Base-by-base conservation (phyloP, 2,888 invertebrate species). In the Drosophila merina region DNA sequence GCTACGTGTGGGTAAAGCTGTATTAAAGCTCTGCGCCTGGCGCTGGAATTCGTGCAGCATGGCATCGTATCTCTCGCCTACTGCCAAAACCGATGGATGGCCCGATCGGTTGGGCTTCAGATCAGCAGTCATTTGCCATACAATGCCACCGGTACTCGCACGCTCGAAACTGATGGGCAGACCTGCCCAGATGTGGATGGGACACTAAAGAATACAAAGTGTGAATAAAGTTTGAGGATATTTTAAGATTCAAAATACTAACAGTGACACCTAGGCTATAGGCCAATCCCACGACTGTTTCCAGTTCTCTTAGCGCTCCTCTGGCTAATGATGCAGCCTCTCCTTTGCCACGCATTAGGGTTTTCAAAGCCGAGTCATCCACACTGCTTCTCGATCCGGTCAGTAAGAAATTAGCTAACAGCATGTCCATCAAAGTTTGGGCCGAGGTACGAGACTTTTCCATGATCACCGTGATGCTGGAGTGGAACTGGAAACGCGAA, bases 1-100 rank as follows among this genome's bases (percentile, higher is more conserved):
- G 0, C 88, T 86, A 0, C 91, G 88, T 0, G 83, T 58, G 1
- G 90, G 87, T 47, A 90, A 73, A 1, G 85, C 86, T 1, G 89
- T 77, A 69, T 91, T 91, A 33, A 88, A 90, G 28, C 90, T 89
- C 67, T 92, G 91, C 1, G 91, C 91, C 58, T 91, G 91, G 69
- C 91, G 91, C 72, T 95, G 94, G 85, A 95, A 96, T 55, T 94
- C 94, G 56, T 94, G 92, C 10, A 98, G 93, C 92, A 98, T 93
- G 8, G 94, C 93, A 90, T 98, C 97, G 84, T 98, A 99, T 78
- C 98, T 94, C 40, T 98, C 98, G 0, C 98, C 98, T 6, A 95
- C 96, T 0, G 98, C 98, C 45, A 98, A 93, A 0, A 97, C 94
- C 75, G 94, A 96, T 81, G 92, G 93, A 73, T 92, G 94, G 0